phyloP scores from a whole-genome alignment of 2,797 vertebrate species.

The Anguilla marmorata region DNA sequence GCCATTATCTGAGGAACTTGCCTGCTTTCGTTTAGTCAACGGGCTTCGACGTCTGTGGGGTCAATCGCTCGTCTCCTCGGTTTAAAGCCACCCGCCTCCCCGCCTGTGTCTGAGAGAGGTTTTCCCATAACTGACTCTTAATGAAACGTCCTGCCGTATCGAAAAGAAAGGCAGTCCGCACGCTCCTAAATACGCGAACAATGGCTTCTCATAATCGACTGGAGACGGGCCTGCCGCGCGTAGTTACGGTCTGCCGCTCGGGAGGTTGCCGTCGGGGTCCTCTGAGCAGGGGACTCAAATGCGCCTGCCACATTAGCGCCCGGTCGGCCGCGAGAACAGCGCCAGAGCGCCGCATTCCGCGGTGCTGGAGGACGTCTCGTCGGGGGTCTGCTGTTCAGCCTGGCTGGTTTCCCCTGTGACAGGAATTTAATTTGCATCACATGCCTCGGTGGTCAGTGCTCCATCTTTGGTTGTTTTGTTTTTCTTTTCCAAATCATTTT shows the following conservation, averaged over 20 bases:
- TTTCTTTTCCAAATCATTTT: slow-evolving; percentile 59
- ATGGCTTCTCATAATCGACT: slow-evolving; percentile 40
- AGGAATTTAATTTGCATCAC: slow-evolving; percentile 71
- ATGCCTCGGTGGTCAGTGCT: slow-evolving; percentile 49
- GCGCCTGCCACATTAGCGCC: background rate
- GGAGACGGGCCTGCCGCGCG: slow-evolving; percentile 45
- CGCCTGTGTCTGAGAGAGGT: slow-evolving; percentile 19
- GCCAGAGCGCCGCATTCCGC: background rate
- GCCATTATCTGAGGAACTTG: slow-evolving; percentile 58
- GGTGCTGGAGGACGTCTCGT: slow-evolving; percentile 48
- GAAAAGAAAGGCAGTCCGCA: slow-evolving; percentile 39
- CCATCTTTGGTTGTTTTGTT: background rate
- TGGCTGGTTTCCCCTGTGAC: slow-evolving; percentile 59
- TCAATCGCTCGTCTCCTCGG: background rate
- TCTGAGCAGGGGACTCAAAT: background rate
- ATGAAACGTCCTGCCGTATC: slow-evolving; percentile 38
- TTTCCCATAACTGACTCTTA: slow-evolving; percentile 29
- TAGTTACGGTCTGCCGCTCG: slow-evolving; percentile 47
- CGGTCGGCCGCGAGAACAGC: background rate
- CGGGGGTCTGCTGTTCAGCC: slow-evolving; percentile 58
- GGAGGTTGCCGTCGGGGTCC: slow-evolving; percentile 38
- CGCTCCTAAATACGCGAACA: slow-evolving; percentile 30
- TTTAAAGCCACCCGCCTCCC: background rate
- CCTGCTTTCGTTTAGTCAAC: slow-evolving; percentile 52
- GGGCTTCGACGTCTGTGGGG: background rate